Evolutionary conservation across 2,797 vertebrate species (phyloP).

Genomic region (Myioborus melanocephalus): DNA sequence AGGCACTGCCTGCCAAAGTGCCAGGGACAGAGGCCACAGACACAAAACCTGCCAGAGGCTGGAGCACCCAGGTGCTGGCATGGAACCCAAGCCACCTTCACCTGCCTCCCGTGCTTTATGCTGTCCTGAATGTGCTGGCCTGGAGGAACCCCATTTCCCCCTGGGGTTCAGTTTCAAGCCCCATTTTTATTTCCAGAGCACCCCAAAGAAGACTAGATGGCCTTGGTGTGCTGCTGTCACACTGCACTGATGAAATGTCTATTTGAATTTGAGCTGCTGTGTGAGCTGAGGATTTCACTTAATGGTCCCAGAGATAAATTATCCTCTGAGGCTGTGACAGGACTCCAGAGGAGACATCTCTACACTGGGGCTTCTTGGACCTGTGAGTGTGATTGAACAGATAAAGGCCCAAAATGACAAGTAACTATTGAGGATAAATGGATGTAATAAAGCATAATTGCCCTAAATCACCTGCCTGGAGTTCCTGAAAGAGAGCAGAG

Average conservation of each 20-base stretch:
- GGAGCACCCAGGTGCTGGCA: background rate
- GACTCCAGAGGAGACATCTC: background rate
- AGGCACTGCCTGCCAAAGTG: background rate
- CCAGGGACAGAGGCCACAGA: background rate
- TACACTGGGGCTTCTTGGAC: background rate
- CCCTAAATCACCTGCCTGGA: slow-evolving; percentile 6
- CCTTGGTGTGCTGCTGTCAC: background rate
- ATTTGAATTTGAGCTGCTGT: background rate
- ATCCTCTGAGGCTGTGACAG: background rate
- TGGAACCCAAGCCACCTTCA: background rate
- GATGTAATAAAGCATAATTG: background rate
- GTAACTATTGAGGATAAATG: background rate
- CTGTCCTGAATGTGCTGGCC: background rate
- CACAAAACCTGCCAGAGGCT: background rate
- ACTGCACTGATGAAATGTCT: background rate
- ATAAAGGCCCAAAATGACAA: background rate
- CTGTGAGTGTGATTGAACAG: background rate
- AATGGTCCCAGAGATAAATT: background rate
- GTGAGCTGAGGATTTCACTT: background rate
- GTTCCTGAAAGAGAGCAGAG: background rate
- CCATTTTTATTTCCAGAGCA: background rate
- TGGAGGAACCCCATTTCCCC: background rate
- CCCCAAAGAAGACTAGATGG: background rate
- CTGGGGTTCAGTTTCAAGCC: background rate
- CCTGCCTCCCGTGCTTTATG: background rate